Evolutionary conservation across 2,113 vertebrate genomes (phyloP), one percentile per base, ranked within the genome.

Genomic region (Rhea pennata): DNA sequence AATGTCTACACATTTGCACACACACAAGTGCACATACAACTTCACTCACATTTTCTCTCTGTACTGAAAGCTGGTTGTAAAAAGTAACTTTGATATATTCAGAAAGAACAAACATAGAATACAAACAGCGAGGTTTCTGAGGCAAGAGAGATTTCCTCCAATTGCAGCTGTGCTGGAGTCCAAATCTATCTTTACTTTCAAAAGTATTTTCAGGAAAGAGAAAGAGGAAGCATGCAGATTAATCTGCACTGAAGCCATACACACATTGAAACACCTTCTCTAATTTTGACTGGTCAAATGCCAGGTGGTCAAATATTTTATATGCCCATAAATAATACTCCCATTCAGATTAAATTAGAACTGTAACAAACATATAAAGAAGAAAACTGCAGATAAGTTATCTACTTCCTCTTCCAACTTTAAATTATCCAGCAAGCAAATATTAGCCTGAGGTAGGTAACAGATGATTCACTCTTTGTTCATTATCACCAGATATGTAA

Each of bases 1-100:
- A 1, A 5, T 8, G 15, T 12, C 17, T 59, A 5, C 10, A 67
- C 11, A 7, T 5, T 15, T 26, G 54, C 7, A 15, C 7, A 19
- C 0, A 0, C 6, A 51, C 6, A 83, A 72, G 12, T 51, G 5
- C 16, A 66, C 0, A 0, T 8, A 51, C 6, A 83, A 73, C 11
- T 51, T 5, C 20, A 67, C 15, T n/a, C 2, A 13, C 7, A 40
- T 46, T 46, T 39, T 4, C 23, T 21, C 10, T 75, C 39, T 17
- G 10, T 33, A 23, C 15, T 53, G 46, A 92, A 86, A 92, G 66
- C 7, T 22, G 7, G 73, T 9, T 6, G 6, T 16, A 22, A 5
- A n/a, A 85, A 87, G 40, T 3, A 36, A 5, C 21, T 93, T 74
- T 72, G 31, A 19, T 21, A 2, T n/a, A 72, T 27, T 11, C 46